Conservation (phyloP, 2,888 invertebrate genomes). For the Agrochola lota region DNA sequence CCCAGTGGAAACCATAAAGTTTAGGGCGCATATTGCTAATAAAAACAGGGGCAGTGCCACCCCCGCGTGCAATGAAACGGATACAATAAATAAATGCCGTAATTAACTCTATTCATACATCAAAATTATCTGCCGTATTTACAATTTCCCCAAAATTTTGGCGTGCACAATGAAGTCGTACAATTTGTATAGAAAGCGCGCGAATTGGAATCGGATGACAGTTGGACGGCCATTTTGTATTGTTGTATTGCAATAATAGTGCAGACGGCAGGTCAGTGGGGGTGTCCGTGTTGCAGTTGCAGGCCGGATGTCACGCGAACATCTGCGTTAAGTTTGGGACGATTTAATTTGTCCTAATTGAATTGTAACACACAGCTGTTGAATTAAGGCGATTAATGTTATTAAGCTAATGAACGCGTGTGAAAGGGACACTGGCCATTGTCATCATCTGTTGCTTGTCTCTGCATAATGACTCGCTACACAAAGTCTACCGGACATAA, state of each 20-base stretch:
- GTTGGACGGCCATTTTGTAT: conserved; percentile 82
- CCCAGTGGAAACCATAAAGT: conserved; percentile 75
- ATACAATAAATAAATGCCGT: conserved; percentile 88
- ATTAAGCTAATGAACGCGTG: conserved; percentile 47
- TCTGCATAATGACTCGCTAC: conserved; percentile 17
- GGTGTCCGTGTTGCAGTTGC: conserved; percentile 31
- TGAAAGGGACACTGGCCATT: conserved; percentile 42
- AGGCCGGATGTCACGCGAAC: conserved; percentile 58
- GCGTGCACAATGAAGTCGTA: conserved; percentile 73
- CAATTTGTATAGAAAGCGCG: conserved; percentile 75
- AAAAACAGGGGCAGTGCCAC: conserved; percentile 80
- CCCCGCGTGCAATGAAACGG: conserved; percentile 82
- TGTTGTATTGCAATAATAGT: conserved; percentile 77
- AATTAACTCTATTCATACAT: conserved; percentile 88
- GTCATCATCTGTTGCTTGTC: conserved; percentile 48
- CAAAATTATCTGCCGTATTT: conserved; percentile 84
- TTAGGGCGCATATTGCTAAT: conserved; percentile 81
- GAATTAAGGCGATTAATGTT: conserved; percentile 49
- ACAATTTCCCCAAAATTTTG: conserved; percentile 75
- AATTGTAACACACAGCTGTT: conserved; percentile 64
- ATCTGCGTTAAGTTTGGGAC: conserved; percentile 62
- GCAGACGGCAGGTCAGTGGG: conserved; percentile 75
- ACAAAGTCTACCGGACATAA: conserved; percentile 9
- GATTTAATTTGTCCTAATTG: conserved; percentile 63
- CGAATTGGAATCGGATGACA: conserved; percentile 83